Evolutionary conservation across 2,888 invertebrate genomes (phyloP).

Genomic region (Aspidapion aeneum): DNA sequence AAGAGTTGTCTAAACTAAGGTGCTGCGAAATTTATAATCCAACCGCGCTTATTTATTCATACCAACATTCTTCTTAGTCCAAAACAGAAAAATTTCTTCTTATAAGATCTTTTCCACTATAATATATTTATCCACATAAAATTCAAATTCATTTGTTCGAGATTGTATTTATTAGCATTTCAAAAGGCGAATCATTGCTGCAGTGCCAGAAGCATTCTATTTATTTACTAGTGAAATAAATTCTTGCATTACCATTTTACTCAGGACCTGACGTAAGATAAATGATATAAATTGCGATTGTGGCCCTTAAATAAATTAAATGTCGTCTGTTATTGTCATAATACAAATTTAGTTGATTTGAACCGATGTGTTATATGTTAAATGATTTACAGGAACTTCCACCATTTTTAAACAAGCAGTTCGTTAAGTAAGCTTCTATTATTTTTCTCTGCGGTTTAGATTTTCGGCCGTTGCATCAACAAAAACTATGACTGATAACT

Average conservation of each 20-base stretch:
- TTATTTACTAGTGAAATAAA: no score
- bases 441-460: no score
- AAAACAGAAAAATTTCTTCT: background rate
- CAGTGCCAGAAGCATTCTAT: no score
- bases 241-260: background rate
- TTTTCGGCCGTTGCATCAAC: no score
- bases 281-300: background rate
- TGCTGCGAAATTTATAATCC: background rate
- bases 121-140: no score
- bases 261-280: background rate
- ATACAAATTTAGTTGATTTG: background rate
- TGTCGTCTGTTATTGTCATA: background rate
- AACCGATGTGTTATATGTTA: no score
- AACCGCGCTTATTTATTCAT: background rate
- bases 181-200: no score
- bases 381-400: no score
- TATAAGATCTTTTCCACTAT: background rate
- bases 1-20: background rate
- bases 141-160: background rate
- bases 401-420: no score
- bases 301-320: background rate
- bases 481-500: no score
- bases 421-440: no score
- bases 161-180: background rate
- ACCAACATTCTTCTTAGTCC: background rate